phyloP scores from a whole-genome alignment of 2,113 vertebrate genomes.

The Callaeas wilsoni region DNA sequence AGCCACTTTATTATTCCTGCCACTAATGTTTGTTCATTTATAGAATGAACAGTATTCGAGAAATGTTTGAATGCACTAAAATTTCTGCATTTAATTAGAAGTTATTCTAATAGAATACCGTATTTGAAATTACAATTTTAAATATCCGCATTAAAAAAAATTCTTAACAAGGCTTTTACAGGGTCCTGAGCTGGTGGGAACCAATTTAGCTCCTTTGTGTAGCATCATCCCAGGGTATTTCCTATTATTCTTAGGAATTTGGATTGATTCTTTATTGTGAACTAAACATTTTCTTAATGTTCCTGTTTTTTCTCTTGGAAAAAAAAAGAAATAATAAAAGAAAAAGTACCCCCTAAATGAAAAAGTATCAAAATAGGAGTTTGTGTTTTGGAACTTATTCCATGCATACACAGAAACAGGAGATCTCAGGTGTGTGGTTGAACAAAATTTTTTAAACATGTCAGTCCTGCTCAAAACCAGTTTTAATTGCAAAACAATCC shows the following conservation, averaged over 20 bases:
- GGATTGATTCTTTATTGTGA: background rate
- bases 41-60: accelerated
- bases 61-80: background rate
- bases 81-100: accelerated
- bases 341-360: background rate
- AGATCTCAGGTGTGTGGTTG: background rate
- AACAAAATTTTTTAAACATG: background rate
- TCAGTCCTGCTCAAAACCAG: background rate
- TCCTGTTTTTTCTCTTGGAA: background rate
- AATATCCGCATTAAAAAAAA: background rate
- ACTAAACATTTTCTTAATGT: background rate
- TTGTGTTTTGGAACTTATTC: background rate
- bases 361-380: background rate
- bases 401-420: accelerated
- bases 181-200: background rate
- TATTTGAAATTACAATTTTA: background rate
- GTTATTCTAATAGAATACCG: background rate
- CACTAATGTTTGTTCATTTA: background rate
- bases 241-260: constrained; percentile 44
- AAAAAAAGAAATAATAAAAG: too few relatives aligned
- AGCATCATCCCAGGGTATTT: constrained; percentile 10
- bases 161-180: background rate
- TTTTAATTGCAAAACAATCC: background rate
- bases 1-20: background rate
- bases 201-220: constrained; percentile 15